phyloP scores from a whole-genome alignment of 2,797 vertebrate genomes.

The Menidia menidia region DNA sequence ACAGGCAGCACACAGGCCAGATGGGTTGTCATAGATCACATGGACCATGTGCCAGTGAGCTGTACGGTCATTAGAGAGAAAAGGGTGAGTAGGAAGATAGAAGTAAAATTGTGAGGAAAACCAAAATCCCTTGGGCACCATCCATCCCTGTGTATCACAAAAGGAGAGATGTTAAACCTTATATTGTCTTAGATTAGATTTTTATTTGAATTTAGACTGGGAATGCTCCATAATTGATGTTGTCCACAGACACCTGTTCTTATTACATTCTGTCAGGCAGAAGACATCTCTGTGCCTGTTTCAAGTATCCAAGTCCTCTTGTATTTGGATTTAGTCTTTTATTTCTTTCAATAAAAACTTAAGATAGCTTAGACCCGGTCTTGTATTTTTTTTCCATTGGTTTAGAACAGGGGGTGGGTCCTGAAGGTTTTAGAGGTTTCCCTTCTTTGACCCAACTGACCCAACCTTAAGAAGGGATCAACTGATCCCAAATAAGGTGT shows the following conservation, averaged over 20 bases:
- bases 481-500: no score
- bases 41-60: slow-evolving; percentile 70
- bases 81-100: slow-evolving; percentile 45
- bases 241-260: slow-evolving; percentile 39
- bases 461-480: no score
- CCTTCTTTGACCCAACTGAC: no score
- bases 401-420: no score
- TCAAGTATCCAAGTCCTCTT: slow-evolving; percentile 23
- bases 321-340: slow-evolving; percentile 27
- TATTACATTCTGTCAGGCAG: slow-evolving; percentile 50
- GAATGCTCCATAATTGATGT: slow-evolving; percentile 52
- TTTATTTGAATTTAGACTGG: slow-evolving; percentile 60
- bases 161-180: slow-evolving; percentile 65
- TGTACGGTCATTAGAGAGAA: slow-evolving; percentile 70
- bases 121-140: slow-evolving; percentile 65
- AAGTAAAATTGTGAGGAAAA: slow-evolving; percentile 54
- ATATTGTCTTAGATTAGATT: slow-evolving; percentile 67
- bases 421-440: no score
- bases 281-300: slow-evolving; percentile 37
- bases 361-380: slow-evolving; percentile 11
- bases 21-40: slow-evolving; percentile 80
- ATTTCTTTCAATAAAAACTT: slow-evolving; percentile 5
- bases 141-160: slow-evolving; percentile 68
- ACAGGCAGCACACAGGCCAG: slow-evolving; percentile 63
- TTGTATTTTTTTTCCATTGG: slow-evolving; percentile 4